Evolutionary conservation across 2,888 invertebrate species (phyloP), one percentile per base, ranked within the genome.

Genomic region (Zaprionus obscuricornis): DNA sequence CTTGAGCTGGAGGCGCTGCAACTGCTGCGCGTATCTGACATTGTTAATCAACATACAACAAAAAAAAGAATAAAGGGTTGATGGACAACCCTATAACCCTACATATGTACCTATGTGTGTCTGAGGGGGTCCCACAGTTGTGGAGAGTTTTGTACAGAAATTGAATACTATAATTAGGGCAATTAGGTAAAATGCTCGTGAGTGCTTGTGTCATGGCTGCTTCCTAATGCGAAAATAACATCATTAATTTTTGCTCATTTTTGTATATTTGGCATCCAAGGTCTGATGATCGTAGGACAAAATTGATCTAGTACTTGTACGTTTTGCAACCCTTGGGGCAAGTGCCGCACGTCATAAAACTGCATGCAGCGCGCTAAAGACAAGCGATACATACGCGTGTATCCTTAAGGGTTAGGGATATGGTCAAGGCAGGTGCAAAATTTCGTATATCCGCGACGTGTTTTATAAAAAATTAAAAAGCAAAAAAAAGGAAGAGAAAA

Each of bases 181-280:
- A 82, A 85, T 82, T 82, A 82, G 69, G 79, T 29, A 76, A 84
- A 82, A 82, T 82, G 82, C 79, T 85, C 76, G 74, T 81, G 79
- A 77, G 58, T 82, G 83, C 68, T 66, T 69, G 71, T 76, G 82
- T 82, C 85, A 82, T 76, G 82, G 85, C 82, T 82, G 74, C 85
- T 84, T 81, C 84, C 74, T 85, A 85, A 82, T 85, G 69, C 79
- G 79, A 82, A 82, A 85, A 82, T 82, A 74, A 85, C 79, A 77
- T 82, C 74, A 82, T 82, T 82, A 82, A 82, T 82, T 63, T 66
- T 60, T 70, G n/a, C n/a, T n/a, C n/a, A n/a, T n/a, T n/a, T n/a
- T n/a, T n/a, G n/a, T n/a, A n/a, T n/a, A n/a, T n/a, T n/a, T n/a
- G n/a, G n/a, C n/a, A n/a, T n/a, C n/a, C n/a, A n/a, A n/a, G n/a